Conservation (phyloP, 1,140 invertebrate species). For the Drosophila pallidifrons region DNA sequence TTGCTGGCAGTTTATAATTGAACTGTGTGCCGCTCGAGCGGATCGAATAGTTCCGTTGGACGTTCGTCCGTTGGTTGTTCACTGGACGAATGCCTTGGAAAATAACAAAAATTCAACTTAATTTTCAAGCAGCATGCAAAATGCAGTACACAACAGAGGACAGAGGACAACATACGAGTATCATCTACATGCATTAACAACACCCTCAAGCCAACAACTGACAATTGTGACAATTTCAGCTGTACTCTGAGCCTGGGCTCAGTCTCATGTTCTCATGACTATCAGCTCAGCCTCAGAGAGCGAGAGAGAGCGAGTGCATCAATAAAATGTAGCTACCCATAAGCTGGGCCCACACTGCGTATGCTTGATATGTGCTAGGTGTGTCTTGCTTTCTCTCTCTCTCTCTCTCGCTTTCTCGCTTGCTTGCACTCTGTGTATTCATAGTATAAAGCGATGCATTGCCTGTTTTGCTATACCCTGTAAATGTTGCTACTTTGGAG, state of each 20-base stretch:
- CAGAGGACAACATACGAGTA: slow-evolving; percentile 21
- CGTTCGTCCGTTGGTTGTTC: slow-evolving; percentile 1
- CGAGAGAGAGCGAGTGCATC: no score
- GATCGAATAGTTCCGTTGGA: slow-evolving; percentile 53
- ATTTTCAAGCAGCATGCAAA: slow-evolving; percentile 58
- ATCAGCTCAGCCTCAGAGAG: no score
- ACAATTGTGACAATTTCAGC: slow-evolving; percentile 64
- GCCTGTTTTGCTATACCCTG: neutral
- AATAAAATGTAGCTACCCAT: no score
- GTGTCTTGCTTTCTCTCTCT: neutral
- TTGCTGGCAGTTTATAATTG: slow-evolving; percentile 73
- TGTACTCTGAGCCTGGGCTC: slow-evolving; percentile 27
- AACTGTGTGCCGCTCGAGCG: slow-evolving; percentile 71
- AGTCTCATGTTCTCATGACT: neutral
- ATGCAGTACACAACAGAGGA: slow-evolving; percentile 28
- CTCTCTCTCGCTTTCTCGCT: neutral
- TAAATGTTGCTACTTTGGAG: neutral
- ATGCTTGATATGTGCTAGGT: slow-evolving; percentile 57
- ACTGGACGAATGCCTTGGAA: slow-evolving; percentile 14
- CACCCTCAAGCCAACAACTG: slow-evolving; percentile 19
- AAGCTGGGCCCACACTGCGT: slow-evolving; percentile 57
- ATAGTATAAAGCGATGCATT: neutral
- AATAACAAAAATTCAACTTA: slow-evolving; percentile 77
- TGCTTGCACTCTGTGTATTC: neutral
- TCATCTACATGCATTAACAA: slow-evolving; percentile 44